These are phyloP conservation scores for Coreoperca whiteheadi DNA, from an alignment of 2,113 vertebrate genomes.

Conservation along the genomic window DNA sequence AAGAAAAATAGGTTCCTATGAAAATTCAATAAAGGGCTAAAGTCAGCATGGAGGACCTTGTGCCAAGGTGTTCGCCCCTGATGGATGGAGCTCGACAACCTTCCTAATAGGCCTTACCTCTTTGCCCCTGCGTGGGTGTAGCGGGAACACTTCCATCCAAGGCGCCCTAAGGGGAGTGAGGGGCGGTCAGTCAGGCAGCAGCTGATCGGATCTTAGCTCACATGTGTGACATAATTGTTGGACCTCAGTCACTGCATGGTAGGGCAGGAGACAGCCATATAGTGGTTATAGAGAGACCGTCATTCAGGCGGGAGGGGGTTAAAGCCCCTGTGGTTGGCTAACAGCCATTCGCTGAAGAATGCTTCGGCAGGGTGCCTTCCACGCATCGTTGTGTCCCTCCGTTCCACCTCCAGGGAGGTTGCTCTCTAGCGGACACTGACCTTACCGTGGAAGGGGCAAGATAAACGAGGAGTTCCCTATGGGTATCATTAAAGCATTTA, in stretches of 20 bases:
- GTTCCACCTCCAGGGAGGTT: constrained; percentile 23
- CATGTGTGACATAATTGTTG: constrained; percentile 51
- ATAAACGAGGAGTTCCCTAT: neutral
- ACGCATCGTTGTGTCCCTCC: neutral
- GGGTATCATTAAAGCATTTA: neutral
- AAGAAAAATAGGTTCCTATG: constrained; percentile 9
- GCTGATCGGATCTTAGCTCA: constrained; percentile 54
- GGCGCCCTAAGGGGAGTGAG: constrained; percentile 24
- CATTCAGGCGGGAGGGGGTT: constrained; percentile 11
- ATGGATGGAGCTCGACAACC: constrained; percentile 45
- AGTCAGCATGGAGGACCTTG: constrained; percentile 21
- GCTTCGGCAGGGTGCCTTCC: constrained; percentile 12
- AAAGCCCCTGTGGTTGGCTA: constrained; percentile 28
- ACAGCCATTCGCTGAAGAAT: constrained; percentile 33
- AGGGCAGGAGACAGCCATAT: neutral
- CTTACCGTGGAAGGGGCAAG: neutral
- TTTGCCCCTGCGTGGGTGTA: constrained; percentile 38
- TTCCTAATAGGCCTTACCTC: constrained; percentile 1
- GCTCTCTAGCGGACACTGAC: constrained; percentile 33
- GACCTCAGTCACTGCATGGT: neutral
- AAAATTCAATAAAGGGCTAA: constrained; percentile 8
- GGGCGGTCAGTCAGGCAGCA: constrained; percentile 60
- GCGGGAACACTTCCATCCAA: constrained; percentile 23
- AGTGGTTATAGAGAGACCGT: neutral
- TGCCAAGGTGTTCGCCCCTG: constrained; percentile 34